Evolutionary conservation across 2,888 invertebrate species (phyloP).

Genomic region (Gerosis bhagava): DNA sequence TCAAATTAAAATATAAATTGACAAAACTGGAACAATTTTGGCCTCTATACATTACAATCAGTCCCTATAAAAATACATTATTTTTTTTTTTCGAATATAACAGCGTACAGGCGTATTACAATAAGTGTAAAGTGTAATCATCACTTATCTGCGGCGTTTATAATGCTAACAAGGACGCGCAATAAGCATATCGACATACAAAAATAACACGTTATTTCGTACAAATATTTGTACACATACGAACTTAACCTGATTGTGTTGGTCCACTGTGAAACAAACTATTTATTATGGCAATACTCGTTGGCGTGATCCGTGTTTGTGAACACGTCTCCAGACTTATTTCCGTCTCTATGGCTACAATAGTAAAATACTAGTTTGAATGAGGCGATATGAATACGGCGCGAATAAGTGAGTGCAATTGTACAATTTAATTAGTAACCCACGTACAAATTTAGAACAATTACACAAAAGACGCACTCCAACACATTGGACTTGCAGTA

Average conservation of each 20-base stretch:
- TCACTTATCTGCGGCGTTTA: constrained; percentile 16
- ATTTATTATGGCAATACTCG: constrained; percentile 27
- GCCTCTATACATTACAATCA: constrained; percentile 35
- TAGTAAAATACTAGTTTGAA: constrained; percentile 6
- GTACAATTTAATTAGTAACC: constrained; percentile 16
- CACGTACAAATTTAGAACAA: constrained; percentile 11
- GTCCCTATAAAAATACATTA: constrained; percentile 38
- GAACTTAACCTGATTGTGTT: constrained; percentile 28
- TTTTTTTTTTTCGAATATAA: constrained; percentile 21
- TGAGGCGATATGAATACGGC: not conserved
- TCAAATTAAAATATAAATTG: constrained; percentile 18
- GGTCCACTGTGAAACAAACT: constrained; percentile 32
- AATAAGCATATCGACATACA: constrained; percentile 29
- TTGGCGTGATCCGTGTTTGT: constrained; percentile 10
- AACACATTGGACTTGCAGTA: constrained; percentile 1
- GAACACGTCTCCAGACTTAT: not conserved
- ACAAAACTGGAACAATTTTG: constrained; percentile 31
- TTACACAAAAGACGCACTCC: constrained; percentile 10
- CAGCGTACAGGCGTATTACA: constrained; percentile 15
- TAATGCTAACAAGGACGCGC: constrained; percentile 22
- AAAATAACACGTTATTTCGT: no score
- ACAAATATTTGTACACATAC: constrained; percentile 31
- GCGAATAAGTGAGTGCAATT: constrained; percentile 3
- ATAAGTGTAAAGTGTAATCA: constrained; percentile 9
- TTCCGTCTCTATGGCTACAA: constrained; percentile 2